Base-by-base conservation (phyloP, 1,140 invertebrate genomes). In the Drosophila ironensis region DNA sequence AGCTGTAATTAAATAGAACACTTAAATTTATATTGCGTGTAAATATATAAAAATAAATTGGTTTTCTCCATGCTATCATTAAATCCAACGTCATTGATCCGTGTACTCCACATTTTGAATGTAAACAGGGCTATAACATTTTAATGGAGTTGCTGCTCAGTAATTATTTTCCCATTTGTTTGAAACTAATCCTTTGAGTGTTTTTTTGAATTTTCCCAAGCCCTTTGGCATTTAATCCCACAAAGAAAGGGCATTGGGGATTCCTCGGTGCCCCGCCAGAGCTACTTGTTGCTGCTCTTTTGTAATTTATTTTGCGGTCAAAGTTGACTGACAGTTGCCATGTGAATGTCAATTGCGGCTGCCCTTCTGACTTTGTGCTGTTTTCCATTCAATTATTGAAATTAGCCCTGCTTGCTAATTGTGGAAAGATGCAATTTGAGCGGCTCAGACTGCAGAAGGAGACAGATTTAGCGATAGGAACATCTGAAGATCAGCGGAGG, bases 311-410 rank as follows among this genome's bases (percentile, higher is more conserved):
- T 56, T 44, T 84, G 69, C 64, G 78, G 78, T 82, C 78, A 82
- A 84, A 82, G 78, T 82, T 78, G 69, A 84, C 73, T 82, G 78
- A 67, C 73, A 78, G 73, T 51, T 24, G 30, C 25, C 60, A 38
- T 57, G 50, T 61, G 54, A 72, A 80, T 75, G 66, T 75, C 76
- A 71, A 80, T 80, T 69, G 42, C 25, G 22, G 30, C 30, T 50
- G 61, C 37, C 63, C 27, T 50, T 22, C 37, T 66, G 60, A 52
- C 45, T 42, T 33, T 44, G 14, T 38, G 59, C 67, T 71, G 50
- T 75, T 75, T 63, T 78, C 53, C 72, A 72, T 68, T 72, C 56
- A 81, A 72, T 76, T 76, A 76, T 54, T 70, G 35, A 80, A 74
- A 78, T 70, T 54, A 66, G 37, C 50, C 50, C 37, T 56, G 25